Conservation (phyloP, 2,797 vertebrate genomes). For the Arrhamphus sclerolepis region DNA sequence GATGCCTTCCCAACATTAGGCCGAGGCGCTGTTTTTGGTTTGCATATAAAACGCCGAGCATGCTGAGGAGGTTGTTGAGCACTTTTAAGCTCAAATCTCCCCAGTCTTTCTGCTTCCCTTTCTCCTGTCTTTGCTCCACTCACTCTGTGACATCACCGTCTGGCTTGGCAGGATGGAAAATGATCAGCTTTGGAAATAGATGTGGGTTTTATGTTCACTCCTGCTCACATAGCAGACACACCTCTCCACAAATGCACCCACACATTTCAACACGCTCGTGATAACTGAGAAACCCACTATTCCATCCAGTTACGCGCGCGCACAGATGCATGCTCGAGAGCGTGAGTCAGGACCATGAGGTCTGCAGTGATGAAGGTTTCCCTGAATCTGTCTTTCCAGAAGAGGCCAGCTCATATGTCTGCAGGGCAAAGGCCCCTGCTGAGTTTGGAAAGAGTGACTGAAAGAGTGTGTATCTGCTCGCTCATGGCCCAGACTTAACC, state of each 20-base stretch:
- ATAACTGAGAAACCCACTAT: constrained; percentile 24
- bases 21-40: constrained; percentile 41
- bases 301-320: constrained; percentile 15
- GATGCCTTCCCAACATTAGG: constrained; percentile 63
- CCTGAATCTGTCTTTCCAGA: constrained; percentile 41
- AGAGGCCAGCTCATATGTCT: constrained; percentile 36
- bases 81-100: constrained; percentile 22
- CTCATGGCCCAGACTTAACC: constrained; percentile 52
- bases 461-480: constrained; percentile 14
- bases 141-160: constrained; percentile 70
- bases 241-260: constrained; percentile 38
- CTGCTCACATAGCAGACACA: constrained; percentile 59
- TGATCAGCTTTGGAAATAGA: constrained; percentile 58
- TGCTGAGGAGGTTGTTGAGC: constrained; percentile 28
- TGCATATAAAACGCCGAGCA: constrained; percentile 57
- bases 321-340: constrained; percentile 22
- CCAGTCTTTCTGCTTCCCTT: constrained; percentile 17
- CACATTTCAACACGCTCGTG: constrained; percentile 48
- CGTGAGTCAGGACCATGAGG: constrained; percentile 54
- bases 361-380: constrained; percentile 38
- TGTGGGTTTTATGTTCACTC: constrained; percentile 38
- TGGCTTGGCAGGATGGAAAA: constrained; percentile 69
- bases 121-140: constrained; percentile 1
- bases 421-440: constrained; percentile 32
- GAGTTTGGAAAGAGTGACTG: constrained; percentile 63